Base-by-base conservation (phyloP, 2,113 vertebrate species). In the Strix uralensis region DNA sequence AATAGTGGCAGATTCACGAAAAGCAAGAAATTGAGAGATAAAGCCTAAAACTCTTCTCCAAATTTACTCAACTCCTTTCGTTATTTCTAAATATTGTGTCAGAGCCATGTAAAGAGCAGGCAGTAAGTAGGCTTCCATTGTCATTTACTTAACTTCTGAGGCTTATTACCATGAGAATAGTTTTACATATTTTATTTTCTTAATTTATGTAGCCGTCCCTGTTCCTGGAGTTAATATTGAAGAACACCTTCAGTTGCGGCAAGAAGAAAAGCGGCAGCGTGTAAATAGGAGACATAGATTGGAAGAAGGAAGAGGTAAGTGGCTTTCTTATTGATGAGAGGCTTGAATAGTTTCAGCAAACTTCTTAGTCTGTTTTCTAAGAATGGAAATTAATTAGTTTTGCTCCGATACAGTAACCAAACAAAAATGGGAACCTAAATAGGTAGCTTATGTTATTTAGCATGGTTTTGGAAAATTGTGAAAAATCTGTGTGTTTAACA, bases 161-260 rank as follows among this genome's bases (percentile, higher is more conserved):
- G 16, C 87, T 81, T 92, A 16, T 90, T 69, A 20, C n/a, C 36
- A 22, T 62, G 17, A 4, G 70, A 90, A 26, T 42, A 72, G 6
- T 36, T 75, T 36, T 36, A 4, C 1, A 0, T 54, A 4, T 67
- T 86, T 47, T 72, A 15, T 87, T 84, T 71, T 83, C 54, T 75
- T 49, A 11, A 96, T 97, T 97, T 97, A 84, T 98, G 32, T 96
- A 99, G 99, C 99, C 98, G 99, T 99, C 92, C 99, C 99, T 98
- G 99, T 99, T 96, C 99, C 99, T 97, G 99, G 99, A 86, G 99
- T 99, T 96, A 99, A 99, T 97, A 99, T 99, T 93, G 99, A 99
- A 97, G 99, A 99, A 91, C 99, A 99, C 95, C 99, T 99, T 98
- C 99, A 99, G 95, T 98, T 99, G 94, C 98, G 99, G 13, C 99